Evolutionary conservation across 2,113 vertebrate species (phyloP), one percentile per base, ranked within the genome.

Genomic region (Dendrocopos noguchii): DNA sequence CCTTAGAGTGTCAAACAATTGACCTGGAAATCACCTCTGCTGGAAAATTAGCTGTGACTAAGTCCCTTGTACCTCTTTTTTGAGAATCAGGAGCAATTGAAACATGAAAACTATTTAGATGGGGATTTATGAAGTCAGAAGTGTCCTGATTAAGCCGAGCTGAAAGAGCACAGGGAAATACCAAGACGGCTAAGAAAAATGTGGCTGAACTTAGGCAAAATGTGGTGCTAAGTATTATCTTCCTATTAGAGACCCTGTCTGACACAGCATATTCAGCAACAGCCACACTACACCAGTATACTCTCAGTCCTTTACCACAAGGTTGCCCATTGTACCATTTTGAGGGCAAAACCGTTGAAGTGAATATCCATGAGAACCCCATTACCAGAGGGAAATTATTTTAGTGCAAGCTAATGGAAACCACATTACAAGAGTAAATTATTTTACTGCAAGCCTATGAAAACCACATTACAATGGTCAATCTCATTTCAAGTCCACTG

Each of bases 361-460:
- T 79, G 91, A 97, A 94, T 95, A 95, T 97, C 97, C 92, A 95
- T 90, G 94, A 97, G 97, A 95, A 95, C 60, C n/a, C 89, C 94
- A 94, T 97, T 97, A 97, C 92, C 80, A 92, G 77, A 91, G 94
- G 94, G 96, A 98, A 97, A 97, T 97, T 8, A 97, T 97, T 97
- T 97, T 97, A 98, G 96, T 92, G 86, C 61, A 96, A 96, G 96
- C 95, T 98, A 98, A 98, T 97, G 96, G 97, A 98, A 98, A 96
- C 96, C 96, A 94, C 97, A 98, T 97, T 97, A 97, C 74, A 97
- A 71, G 95, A 96, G 96, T 96, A 98, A 98, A 97, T 90, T 71
- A 98, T 97, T 98, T 98, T 97, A 97, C 97, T 98, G 93, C 94
- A 96, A 96, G 94, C 92, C 97, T 97, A 90, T 96, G 95, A 97